Base-by-base conservation (phyloP, 2,888 invertebrate species). In the Drosophila neonasuta region DNA sequence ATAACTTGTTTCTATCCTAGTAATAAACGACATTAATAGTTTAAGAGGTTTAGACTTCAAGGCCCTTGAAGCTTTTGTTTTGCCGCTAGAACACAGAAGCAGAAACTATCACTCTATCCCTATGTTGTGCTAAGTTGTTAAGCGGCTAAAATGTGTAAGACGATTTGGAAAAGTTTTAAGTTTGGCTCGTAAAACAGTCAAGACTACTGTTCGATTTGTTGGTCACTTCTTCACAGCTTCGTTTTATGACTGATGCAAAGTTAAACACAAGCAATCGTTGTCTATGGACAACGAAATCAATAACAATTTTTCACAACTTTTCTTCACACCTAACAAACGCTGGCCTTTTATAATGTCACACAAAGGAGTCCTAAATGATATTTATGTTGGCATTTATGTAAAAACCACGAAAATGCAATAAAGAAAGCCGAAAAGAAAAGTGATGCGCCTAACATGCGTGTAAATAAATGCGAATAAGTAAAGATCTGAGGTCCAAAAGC, bases 401-500 rank as follows among this genome's bases (percentile, higher is more conserved):
- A 71, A 80, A 80, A 66, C 75, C 78, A 80, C 78, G 70, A 49
- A 77, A 59, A 50, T 20, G 41, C 46, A 46, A 76, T 73, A 63
- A 82, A 72, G 62, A 75, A 77, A 77, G 60, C 62, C 65, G 45
- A 64, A 52, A 56, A 24, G 41, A 48, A 42, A 52, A 49, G 61
- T 51, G 55, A 55, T 77, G 57, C 64, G 66, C 55, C 64, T 70
- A 80, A 81, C 79, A 86, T 70, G 84, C 86, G 80, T 86, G 83
- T 86, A 78, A 81, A 86, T 83, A 75, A 83, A 81, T 81, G 86
- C 84, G 86, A 81, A 81, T 86, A 80, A 71, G 59, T 56, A 58
- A 29, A 48, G 49, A 46, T 15, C 11, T 34, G 4, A 46, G 15
- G 24, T 13, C n/a, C 13, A 9, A 29, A 44, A 56, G 72, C 71